Conservation (phyloP, 2,888 invertebrate species). For the Heliconius aoede region DNA sequence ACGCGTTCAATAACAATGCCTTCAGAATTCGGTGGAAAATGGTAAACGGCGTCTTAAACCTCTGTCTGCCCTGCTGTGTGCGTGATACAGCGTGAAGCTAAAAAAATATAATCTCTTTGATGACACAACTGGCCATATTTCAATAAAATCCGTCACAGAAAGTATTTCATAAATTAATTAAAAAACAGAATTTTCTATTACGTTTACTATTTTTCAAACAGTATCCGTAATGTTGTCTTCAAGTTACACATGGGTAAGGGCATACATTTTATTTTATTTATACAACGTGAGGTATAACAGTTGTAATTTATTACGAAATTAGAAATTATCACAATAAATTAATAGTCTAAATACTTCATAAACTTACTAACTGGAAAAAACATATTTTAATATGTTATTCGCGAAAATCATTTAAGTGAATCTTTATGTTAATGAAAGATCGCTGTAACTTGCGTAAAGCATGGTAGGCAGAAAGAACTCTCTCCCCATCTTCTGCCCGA, state of each 20-base stretch:
- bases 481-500: too few relatives aligned
- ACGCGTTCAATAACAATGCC: too few relatives aligned
- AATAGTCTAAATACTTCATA: not conserved
- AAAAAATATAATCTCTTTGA: not conserved
- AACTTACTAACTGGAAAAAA: not conserved
- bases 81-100: too few relatives aligned
- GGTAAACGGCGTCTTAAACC: too few relatives aligned
- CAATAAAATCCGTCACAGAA: not conserved
- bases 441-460: too few relatives aligned
- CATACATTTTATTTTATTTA: slow-evolving; percentile 38
- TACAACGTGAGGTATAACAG: slow-evolving; percentile 39
- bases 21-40: too few relatives aligned
- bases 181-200: not conserved
- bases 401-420: not conserved
- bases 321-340: slow-evolving; percentile 46
- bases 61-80: too few relatives aligned
- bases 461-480: too few relatives aligned
- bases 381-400: not conserved
- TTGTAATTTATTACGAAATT: slow-evolving; percentile 53
- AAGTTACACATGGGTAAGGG: slow-evolving; percentile 25
- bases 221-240: slow-evolving; percentile 13
- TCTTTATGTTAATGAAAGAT: too few relatives aligned
- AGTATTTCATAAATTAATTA: not conserved
- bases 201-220: slow-evolving; percentile 13
- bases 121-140: not conserved